Conservation (phyloP, 2,113 vertebrate genomes). For the Dicaeum eximium region DNA sequence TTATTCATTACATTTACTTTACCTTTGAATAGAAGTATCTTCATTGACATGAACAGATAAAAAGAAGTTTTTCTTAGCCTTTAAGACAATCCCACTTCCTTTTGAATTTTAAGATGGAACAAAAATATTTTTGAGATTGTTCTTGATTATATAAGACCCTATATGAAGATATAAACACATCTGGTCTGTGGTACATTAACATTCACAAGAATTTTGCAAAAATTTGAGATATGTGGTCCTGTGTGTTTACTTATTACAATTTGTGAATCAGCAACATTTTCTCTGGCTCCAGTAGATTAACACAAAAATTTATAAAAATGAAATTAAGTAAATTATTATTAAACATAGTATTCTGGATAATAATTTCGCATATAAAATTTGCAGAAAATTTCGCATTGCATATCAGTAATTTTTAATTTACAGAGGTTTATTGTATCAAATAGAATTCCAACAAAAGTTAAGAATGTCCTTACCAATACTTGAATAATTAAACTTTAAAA, state of each 20-base stretch:
- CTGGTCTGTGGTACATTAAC: neutral
- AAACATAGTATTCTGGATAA: neutral
- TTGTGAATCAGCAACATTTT: neutral
- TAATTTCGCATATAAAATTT: neutral
- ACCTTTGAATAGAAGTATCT: neutral
- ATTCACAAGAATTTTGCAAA: neutral
- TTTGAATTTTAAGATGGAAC: neutral
- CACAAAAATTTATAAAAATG: neutral
- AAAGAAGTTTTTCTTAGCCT: neutral
- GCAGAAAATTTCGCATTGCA: neutral
- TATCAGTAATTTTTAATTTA: neutral
- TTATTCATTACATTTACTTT: neutral
- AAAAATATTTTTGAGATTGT: neutral
- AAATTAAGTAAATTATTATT: neutral
- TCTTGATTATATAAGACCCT: neutral
- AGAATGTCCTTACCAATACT: neutral
- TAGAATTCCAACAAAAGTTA: neutral
- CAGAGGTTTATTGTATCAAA: neutral
- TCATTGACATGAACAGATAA: neutral
- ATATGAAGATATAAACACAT: neutral
- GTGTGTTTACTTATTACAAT: neutral
- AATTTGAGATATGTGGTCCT: neutral
- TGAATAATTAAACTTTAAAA: neutral
- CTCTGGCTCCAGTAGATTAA: neutral
- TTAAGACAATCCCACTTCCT: neutral